phyloP scores from a whole-genome alignment of 1,140 invertebrate genomes.

The Mactra quadrangularis region DNA sequence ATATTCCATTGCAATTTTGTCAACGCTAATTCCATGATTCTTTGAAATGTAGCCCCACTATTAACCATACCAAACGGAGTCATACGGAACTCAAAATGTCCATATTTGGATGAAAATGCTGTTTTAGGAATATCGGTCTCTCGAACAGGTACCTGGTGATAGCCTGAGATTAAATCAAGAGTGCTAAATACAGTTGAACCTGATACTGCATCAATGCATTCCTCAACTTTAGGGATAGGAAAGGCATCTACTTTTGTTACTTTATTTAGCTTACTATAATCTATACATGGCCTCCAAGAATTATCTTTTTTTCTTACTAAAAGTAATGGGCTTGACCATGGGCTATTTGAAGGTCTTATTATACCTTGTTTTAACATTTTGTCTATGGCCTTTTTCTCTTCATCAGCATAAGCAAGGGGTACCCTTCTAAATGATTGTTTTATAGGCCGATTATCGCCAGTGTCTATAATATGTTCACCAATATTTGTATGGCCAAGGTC shows the following conservation, averaged over 20 bases:
- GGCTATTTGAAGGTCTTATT: constrained; percentile 65
- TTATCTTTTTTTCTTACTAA: constrained; percentile 72
- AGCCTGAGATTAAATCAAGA: constrained; percentile 70
- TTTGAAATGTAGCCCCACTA: constrained; percentile 45
- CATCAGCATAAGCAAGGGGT: constrained; percentile 7
- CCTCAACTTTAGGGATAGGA: constrained; percentile 71
- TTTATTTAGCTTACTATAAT: constrained; percentile 72
- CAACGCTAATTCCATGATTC: constrained; percentile 29
- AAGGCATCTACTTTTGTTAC: constrained; percentile 66
- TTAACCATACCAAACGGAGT: constrained; percentile 61
- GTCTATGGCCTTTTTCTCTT: constrained; percentile 35
- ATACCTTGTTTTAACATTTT: constrained; percentile 45
- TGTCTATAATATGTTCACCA: constrained; percentile 47
- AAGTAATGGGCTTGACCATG: constrained; percentile 73
- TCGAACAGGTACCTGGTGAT: constrained; percentile 82
- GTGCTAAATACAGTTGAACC: constrained; percentile 61
- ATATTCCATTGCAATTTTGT: constrained; percentile 1
- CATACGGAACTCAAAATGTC: constrained; percentile 62
- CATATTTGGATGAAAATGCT: constrained; percentile 63
- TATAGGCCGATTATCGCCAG: constrained; percentile 18
- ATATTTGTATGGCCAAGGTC: constrained; percentile 23
- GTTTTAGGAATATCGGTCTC: constrained; percentile 79
- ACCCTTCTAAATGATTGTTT: constrained; percentile 21
- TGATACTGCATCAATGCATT: constrained; percentile 64
- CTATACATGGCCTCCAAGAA: constrained; percentile 71